Conservation (phyloP, 2,797 vertebrate genomes). For the Myiotriccus ornatus region DNA sequence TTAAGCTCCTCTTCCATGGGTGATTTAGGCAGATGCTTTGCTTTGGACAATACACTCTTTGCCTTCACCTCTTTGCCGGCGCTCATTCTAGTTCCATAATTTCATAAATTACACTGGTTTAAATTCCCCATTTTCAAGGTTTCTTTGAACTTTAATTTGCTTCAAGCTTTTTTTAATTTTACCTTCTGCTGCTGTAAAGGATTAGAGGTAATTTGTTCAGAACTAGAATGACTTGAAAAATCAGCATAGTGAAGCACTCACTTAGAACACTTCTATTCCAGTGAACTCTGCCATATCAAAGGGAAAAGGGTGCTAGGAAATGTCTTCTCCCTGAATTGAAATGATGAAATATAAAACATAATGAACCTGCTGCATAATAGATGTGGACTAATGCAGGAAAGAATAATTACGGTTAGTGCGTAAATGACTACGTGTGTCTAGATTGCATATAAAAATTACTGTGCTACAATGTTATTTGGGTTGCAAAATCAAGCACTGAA, state of each 20-base stretch:
- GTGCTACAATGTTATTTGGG: not conserved
- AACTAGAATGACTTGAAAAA: not conserved
- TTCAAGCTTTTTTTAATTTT: not conserved
- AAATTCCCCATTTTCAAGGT: not conserved
- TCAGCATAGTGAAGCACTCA: fast-evolving
- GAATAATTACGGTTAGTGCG: not conserved
- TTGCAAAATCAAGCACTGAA: not conserved
- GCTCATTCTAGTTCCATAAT: not conserved
- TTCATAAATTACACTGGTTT: not conserved
- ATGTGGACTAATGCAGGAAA: not conserved
- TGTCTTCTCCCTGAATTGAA: not conserved
- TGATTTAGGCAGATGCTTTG: not conserved
- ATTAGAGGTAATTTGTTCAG: not conserved
- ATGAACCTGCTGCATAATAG: not conserved
- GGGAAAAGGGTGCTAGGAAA: not conserved
- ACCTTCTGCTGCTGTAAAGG: not conserved
- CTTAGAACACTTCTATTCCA: not conserved
- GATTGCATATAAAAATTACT: not conserved
- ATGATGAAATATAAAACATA: not conserved
- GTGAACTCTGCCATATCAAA: not conserved
- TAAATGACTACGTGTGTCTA: not conserved
- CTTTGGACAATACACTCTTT: not conserved
- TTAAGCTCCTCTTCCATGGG: not conserved
- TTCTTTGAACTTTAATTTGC: not conserved
- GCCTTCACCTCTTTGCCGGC: not conserved